A percentile compares a stretch with the other conserved stretches of the same genome.
Conservation (phyloP, 2,113 vertebrate genomes). For the Enhydra lutris region DNA sequence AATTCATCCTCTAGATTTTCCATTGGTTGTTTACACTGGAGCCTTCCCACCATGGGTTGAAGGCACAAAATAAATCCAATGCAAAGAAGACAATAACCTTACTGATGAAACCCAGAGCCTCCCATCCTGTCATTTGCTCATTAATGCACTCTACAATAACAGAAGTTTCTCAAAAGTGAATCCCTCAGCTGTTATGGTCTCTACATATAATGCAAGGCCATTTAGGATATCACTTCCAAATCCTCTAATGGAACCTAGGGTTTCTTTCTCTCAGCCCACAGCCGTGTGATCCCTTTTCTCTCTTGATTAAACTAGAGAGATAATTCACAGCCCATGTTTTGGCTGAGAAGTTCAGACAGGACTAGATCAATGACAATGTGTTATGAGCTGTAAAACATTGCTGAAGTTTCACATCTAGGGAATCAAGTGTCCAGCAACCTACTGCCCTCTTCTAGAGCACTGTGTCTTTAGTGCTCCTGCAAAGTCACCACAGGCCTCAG, state of each 20-base stretch:
- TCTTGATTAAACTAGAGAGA: background rate
- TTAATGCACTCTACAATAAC: background rate
- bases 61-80: background rate
- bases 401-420: background rate
- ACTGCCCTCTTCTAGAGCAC: background rate
- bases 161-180: background rate
- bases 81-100: background rate
- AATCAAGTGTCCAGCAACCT: background rate
- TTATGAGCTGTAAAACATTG: background rate
- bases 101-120: background rate
- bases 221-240: background rate
- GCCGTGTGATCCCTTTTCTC: accelerated
- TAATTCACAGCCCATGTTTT: background rate
- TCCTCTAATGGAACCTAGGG: background rate
- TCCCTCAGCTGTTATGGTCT: background rate
- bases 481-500: background rate
- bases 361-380: background rate
- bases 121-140: background rate
- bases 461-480: background rate
- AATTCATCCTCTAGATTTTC: background rate
- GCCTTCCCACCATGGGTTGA: background rate
- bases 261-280: background rate
- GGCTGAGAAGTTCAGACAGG: background rate
- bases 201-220: background rate
- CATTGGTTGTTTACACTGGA: background rate